Percentiles rank a stretch among this genome's conserved stretches.
Evolutionary conservation across 2,888 invertebrate species (phyloP).

Genomic region (Eurytoma californica): DNA sequence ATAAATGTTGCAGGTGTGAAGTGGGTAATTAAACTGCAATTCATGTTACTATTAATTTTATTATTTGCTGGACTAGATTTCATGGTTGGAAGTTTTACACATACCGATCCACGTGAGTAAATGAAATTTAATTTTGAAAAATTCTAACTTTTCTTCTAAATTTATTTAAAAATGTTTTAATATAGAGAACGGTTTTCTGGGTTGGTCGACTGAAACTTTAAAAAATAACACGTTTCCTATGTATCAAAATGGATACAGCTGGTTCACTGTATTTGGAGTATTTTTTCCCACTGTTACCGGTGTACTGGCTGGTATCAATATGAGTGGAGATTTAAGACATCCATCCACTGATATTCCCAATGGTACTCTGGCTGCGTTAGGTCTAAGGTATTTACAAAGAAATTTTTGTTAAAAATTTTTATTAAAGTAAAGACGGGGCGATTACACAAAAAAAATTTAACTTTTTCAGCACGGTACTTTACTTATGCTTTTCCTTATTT

Average conservation of each 20-base stretch:
- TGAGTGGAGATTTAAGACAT: slow-evolving; percentile 96
- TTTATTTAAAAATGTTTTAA: slow-evolving; percentile 18
- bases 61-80: slow-evolving; percentile 94
- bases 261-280: slow-evolving; percentile 97
- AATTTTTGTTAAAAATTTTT: too few relatives aligned
- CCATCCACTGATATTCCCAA: slow-evolving; percentile 95
- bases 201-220: slow-evolving; percentile 89
- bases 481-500: slow-evolving; percentile 91
- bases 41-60: slow-evolving; percentile 89
- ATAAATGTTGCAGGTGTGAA: slow-evolving; percentile 98
- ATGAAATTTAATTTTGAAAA: slow-evolving; percentile 31
- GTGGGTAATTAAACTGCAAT: slow-evolving; percentile 97
- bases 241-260: slow-evolving; percentile 88
- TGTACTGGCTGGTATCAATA: slow-evolving; percentile 97
- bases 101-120: slow-evolving; percentile 82
- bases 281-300: slow-evolving; percentile 99
- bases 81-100: slow-evolving; percentile 92
- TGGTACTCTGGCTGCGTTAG: slow-evolving; percentile 94
- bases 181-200: slow-evolving; percentile 87
- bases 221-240: slow-evolving; percentile 87
- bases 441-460: slow-evolving; percentile 46
- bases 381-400: slow-evolving; percentile 82
- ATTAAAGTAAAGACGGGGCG: background rate
- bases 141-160: background rate
- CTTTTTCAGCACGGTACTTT: slow-evolving; percentile 85